Evolutionary conservation across 1,140 invertebrate genomes (phyloP).

Genomic region (Galleria mellonella): DNA sequence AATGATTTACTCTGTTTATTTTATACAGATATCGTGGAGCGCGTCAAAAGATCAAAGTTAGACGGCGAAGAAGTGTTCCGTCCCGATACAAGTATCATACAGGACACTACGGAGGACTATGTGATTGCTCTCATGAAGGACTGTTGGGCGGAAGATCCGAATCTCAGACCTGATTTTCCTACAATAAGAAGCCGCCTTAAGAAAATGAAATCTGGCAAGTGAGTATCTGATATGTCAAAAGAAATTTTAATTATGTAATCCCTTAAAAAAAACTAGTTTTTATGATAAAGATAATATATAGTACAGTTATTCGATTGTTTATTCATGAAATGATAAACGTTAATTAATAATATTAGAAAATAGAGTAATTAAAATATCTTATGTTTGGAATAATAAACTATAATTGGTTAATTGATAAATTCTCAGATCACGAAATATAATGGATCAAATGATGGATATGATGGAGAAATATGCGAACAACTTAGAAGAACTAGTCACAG

Average conservation of each 20-base stretch:
- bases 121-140: constrained; percentile 86
- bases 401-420: too few species aligned
- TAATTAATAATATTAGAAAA: too few species aligned
- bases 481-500: constrained; percentile 93
- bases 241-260: too few species aligned
- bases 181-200: constrained; percentile 86
- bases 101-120: constrained; percentile 83
- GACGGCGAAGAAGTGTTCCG: constrained; percentile 83
- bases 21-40: constrained; percentile 84
- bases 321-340: too few species aligned
- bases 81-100: constrained; percentile 82
- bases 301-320: too few species aligned
- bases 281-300: too few species aligned
- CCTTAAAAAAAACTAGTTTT: too few species aligned
- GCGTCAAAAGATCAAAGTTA: constrained; percentile 80
- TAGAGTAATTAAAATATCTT: too few species aligned
- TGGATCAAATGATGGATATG: constrained; percentile 98
- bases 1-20: neutral
- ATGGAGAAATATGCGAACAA: constrained; percentile 97
- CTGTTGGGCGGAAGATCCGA: constrained; percentile 90
- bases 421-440: constrained; percentile 87
- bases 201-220: constrained; percentile 91
- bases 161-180: constrained; percentile 87
- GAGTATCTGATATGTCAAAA: constrained; percentile 47
- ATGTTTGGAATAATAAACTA: too few species aligned